A percentile compares a stretch with the other conserved stretches of the same genome.
Conservation (phyloP, 2,888 invertebrate species). For the Epinotia demarniana region DNA sequence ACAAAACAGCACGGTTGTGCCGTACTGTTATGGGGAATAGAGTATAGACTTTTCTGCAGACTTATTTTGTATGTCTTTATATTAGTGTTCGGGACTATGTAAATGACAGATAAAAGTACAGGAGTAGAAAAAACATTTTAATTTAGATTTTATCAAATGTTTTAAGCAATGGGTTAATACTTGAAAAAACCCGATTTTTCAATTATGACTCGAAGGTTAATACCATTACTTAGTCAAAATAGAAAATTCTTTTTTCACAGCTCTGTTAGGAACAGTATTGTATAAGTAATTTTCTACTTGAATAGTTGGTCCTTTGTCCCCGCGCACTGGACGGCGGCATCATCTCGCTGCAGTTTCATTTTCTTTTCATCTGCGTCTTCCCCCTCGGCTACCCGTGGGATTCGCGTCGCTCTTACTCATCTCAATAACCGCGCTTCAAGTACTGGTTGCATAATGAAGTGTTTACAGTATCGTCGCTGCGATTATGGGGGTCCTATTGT, state of each 20-base stretch:
- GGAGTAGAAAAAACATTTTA: too few relatives aligned
- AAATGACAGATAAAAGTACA: too few relatives aligned
- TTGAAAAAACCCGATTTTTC: too few relatives aligned
- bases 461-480: slow-evolving; percentile 12
- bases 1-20: too few relatives aligned
- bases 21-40: too few relatives aligned
- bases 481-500: not conserved
- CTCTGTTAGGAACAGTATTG: not conserved
- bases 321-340: slow-evolving; percentile 10
- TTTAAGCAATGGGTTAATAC: too few relatives aligned
- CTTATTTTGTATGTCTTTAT: too few relatives aligned
- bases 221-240: not conserved
- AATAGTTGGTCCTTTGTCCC: slow-evolving; percentile 6
- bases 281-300: not conserved
- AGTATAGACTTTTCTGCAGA: too few relatives aligned
- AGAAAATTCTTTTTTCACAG: too few relatives aligned
- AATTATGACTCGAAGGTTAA: not conserved
- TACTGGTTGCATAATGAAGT: slow-evolving; percentile 10
- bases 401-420: slow-evolving; percentile 12
- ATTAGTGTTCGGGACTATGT: too few relatives aligned
- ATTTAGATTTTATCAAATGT: too few relatives aligned
- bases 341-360: slow-evolving; percentile 42
- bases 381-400: slow-evolving; percentile 4
- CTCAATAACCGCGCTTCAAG: slow-evolving; percentile 33
- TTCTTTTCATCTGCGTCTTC: slow-evolving; percentile 37